phyloP scores from a whole-genome alignment of 35 echinoderm and acorn worm species.

The Holothuria glaberrima region DNA sequence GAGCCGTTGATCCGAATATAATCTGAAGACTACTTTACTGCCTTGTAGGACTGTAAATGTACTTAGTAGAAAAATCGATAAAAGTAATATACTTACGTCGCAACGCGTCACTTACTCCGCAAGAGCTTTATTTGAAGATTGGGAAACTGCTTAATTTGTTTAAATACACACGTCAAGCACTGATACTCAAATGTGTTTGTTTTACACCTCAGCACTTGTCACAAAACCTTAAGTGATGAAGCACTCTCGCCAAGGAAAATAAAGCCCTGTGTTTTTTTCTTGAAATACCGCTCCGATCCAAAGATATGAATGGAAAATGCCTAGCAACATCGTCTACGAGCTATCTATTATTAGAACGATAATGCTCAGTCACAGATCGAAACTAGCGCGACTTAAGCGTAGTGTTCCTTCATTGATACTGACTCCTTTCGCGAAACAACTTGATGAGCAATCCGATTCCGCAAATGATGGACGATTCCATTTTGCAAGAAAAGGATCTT shows the following conservation, averaged over 20 bases:
- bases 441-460: slow-evolving; percentile 26
- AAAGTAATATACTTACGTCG: too few species aligned
- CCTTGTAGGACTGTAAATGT: too few species aligned
- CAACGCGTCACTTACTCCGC: too few species aligned
- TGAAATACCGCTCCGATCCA: not conserved
- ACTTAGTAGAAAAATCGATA: too few species aligned
- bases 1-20: too few species aligned
- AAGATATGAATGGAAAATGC: not conserved
- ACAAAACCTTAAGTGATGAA: not conserved
- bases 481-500: not conserved
- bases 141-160: too few species aligned
- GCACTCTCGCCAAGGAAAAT: too few species aligned
- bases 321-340: not conserved
- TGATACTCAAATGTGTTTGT: not conserved
- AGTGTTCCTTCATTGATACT: slow-evolving; percentile 35
- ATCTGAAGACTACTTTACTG: too few species aligned
- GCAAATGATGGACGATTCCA: slow-evolving; percentile 21
- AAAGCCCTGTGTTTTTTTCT: not conserved
- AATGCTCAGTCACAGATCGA: slow-evolving; percentile 18
- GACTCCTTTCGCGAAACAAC: slow-evolving; percentile 18
- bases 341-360: slow-evolving; percentile 8
- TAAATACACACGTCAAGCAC: not conserved
- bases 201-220: not conserved
- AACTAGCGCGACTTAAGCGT: slow-evolving; percentile 1
- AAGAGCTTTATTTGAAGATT: too few species aligned